Evolutionary conservation across 2,797 vertebrate species (phyloP), one percentile per base, ranked within the genome.

Genomic region (Lutjanus campechanus): DNA sequence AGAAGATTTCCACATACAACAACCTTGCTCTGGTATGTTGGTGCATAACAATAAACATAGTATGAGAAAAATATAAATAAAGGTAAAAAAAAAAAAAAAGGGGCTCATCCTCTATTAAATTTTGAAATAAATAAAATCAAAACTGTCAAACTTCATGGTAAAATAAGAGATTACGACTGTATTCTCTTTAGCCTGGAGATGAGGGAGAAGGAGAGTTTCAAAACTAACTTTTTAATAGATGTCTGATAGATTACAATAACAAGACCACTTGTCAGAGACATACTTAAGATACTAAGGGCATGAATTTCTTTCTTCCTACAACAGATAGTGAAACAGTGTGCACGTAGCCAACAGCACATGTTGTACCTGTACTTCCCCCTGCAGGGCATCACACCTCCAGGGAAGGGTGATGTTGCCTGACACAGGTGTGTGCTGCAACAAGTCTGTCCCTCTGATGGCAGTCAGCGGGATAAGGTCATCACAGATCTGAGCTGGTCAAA

Each of bases 311-410:
- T 59, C 50, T 22, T 64, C 1, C 16, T 40, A 17, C 7, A 67
- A 36, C 54, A 73, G 19, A 59, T 1, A 43, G 55, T 53, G 10
- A 58, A 19, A 43, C 19, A 20, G 47, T 8, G 53, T 51, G 44
- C 1, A n/a, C 17, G 22, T 9, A 22, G 41, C 49, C 9, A 22
- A n/a, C 54, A 67, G 17, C 15, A 11, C 7, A 2, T 54, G 49
- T 17, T 6, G 13, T 92, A 95, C 95, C 97, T 98, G 91, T 70
- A 97, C 77, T 19, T 44, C 50, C 72, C 97, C 97, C 80, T 95
- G 91, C 77, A 98, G 90, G 22, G 62, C 79, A 58, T 94, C 92
- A 43, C 96, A 96, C 79, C 79, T 93, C 98, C 98, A 99, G 72
- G 92, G 93, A 77, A 99, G 90, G 47, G 85, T 88, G 81, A 96